Conservation (phyloP, 2,888 invertebrate species). For the Phalera bucephala region DNA sequence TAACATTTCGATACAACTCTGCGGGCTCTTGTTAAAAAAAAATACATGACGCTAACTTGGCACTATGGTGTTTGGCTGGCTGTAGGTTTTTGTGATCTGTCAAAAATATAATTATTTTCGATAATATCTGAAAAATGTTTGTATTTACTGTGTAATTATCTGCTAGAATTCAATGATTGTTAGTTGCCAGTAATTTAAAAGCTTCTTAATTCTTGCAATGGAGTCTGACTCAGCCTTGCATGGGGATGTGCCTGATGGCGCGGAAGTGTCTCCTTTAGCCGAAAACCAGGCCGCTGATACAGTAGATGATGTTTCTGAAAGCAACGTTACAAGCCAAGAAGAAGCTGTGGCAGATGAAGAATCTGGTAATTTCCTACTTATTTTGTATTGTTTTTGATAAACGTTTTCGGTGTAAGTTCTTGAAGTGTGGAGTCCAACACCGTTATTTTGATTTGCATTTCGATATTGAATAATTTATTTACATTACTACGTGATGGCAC, state of each 20-base stretch:
- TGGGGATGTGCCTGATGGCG: slow-evolving; percentile 72
- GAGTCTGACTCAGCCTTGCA: slow-evolving; percentile 70
- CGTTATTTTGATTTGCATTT: slow-evolving; percentile 22
- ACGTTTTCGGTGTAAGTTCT: too few relatives aligned
- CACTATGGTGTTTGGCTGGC: slow-evolving; percentile 30
- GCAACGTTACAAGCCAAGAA: slow-evolving; percentile 60
- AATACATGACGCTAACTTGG: slow-evolving; percentile 14
- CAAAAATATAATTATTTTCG: slow-evolving; percentile 47
- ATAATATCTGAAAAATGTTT: slow-evolving; percentile 47
- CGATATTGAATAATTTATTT: background rate
- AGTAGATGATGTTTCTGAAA: slow-evolving; percentile 58
- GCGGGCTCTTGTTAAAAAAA: too few relatives aligned
- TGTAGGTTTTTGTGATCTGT: slow-evolving; percentile 31
- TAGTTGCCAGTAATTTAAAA: slow-evolving; percentile 28
- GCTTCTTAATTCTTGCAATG: slow-evolving; percentile 45
- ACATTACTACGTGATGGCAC: background rate
- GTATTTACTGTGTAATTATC: slow-evolving; percentile 31
- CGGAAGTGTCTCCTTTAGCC: slow-evolving; percentile 71
- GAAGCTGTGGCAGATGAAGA: slow-evolving; percentile 55
- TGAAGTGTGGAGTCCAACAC: too few relatives aligned
- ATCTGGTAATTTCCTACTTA: slow-evolving; percentile 41
- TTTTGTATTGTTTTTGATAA: too few relatives aligned
- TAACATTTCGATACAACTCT: too few relatives aligned
- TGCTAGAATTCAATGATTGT: slow-evolving; percentile 55
- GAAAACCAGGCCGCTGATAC: slow-evolving; percentile 63